Base-by-base conservation (phyloP, 2,888 invertebrate species). In the Deroplatys truncata region DNA sequence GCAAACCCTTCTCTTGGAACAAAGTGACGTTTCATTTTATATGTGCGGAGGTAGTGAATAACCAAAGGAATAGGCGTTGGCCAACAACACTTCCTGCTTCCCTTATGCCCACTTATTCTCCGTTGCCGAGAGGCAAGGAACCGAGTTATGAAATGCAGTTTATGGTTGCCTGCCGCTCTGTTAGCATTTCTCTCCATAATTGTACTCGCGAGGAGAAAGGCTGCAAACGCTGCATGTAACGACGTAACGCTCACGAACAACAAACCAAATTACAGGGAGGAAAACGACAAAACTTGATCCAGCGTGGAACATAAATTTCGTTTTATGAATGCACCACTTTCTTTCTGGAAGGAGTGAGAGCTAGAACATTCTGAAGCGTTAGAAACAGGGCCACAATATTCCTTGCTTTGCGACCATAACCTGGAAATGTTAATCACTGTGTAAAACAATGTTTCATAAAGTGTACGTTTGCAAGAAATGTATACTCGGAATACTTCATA, bases 81-180 rank as follows among this genome's bases (percentile, higher is more conserved):
- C 56, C 25, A 72, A 20, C 56, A 72, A 16, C 56, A 72, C 56
- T 72, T 72, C 56, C 56, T 72, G 56, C 20, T 72, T 72, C 20
- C 56, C 25, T 72, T 72, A 72, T 43, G 20, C 56, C 56, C 56
- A 72, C 56, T 72, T 72, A 72, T 25, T 72, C 56, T 9, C 20
- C 56, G 56, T 20, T 7, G 56, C 56, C 25, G 25, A 72, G 56
- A 82, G 82, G 28, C 72, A 31, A 83, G 87, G 43, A 83, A 82
- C 29, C 31, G 82, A 83, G 87, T 13, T 87, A 87, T 83, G 87
- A 87, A 87, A 82, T 87, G 87, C 35, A 87, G 82, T 87, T 87
- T 87, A 87, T 87, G 83, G 87, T n/a, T 83, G 87, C 56, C 43
- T 87, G 82, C 82, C 87, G 56, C 56, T 72, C 56, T 72, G 56